Evolutionary conservation across 2,888 invertebrate species (phyloP).

Genomic region (Theretra japonica): DNA sequence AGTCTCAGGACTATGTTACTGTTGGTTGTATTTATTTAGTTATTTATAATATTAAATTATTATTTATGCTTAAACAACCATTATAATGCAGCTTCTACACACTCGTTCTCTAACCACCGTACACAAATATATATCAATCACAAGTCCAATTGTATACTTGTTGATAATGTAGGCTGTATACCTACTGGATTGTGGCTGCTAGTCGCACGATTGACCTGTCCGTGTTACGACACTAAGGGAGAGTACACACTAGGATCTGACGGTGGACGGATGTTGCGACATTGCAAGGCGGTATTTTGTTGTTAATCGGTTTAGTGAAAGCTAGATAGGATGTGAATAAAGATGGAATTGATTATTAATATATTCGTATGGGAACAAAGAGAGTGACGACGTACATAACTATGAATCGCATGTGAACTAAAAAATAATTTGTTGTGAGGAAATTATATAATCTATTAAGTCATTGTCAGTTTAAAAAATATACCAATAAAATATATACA

Average conservation of each 20-base stretch:
- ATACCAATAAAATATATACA: too few species aligned
- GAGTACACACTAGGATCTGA: slow-evolving; percentile 42
- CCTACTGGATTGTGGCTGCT: slow-evolving; percentile 31
- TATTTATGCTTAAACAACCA: too few species aligned
- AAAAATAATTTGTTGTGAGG: too few species aligned
- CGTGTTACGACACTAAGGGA: slow-evolving; percentile 60
- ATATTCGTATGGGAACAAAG: too few species aligned
- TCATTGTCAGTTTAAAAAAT: too few species aligned
- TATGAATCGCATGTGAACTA: too few species aligned
- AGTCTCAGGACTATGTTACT: too few species aligned
- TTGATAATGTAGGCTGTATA: slow-evolving; percentile 5
- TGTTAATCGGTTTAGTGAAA: background rate
- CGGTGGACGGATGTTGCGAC: slow-evolving; percentile 3
- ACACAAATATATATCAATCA: background rate
- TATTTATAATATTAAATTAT: too few species aligned
- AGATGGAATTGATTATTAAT: background rate
- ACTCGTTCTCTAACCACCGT: background rate
- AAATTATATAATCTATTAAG: too few species aligned
- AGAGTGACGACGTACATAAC: too few species aligned
- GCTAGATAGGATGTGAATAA: background rate
- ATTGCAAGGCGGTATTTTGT: background rate
- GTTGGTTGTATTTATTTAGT: too few species aligned
- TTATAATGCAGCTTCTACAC: background rate
- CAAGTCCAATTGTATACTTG: slow-evolving; percentile 15
- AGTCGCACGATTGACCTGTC: slow-evolving; percentile 70